These are phyloP conservation scores for Lepidothrix coronata DNA, from an alignment of 2,113 vertebrate genomes.

Conservation along the genomic window DNA sequence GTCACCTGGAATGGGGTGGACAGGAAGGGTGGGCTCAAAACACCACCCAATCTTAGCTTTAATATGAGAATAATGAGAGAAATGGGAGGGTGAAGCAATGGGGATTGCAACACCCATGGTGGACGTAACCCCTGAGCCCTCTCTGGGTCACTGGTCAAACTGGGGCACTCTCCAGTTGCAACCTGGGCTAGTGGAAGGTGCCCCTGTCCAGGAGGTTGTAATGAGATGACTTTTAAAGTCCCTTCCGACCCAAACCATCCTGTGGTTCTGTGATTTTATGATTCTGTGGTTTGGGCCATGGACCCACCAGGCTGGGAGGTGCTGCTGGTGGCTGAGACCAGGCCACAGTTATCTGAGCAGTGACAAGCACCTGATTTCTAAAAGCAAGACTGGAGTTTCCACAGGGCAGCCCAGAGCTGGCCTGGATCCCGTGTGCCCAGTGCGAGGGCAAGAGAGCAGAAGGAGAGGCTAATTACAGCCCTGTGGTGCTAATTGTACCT, in stretches of 20 bases:
- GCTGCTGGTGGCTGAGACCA: not conserved
- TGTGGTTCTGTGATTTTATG: not conserved
- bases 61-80: constrained; percentile 2
- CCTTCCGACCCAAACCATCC: not conserved
- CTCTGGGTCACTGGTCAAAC: not conserved
- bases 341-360: too few species aligned
- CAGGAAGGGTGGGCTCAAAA: not conserved
- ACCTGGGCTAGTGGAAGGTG: not conserved
- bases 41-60: not conserved
- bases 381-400: not conserved
- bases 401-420: not conserved
- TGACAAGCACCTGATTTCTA: not conserved
- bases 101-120: not conserved
- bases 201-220: not conserved
- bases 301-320: not conserved
- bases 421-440: not conserved
- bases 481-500: not conserved
- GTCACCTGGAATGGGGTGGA: not conserved
- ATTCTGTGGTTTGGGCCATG: not conserved
- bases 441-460: not conserved
- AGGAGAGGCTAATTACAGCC: constrained; percentile 24
- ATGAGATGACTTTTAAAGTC: not conserved
- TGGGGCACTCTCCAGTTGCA: not conserved
- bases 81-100: constrained; percentile 5
- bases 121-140: not conserved